phyloP scores from a whole-genome alignment of 2,888 invertebrate genomes.

The Tribolium freemani region DNA sequence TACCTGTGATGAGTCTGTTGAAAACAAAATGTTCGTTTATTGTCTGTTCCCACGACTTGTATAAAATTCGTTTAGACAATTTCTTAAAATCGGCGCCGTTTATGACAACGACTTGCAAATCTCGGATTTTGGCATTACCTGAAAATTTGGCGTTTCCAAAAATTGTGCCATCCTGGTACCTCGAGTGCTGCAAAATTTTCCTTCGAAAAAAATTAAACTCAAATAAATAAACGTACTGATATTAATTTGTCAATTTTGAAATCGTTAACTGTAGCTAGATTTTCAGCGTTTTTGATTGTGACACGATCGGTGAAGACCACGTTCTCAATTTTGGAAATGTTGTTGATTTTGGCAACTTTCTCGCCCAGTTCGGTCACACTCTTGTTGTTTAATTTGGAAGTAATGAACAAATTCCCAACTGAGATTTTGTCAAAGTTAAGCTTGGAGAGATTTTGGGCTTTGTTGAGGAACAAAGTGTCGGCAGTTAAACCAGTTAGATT shows the following conservation, averaged over 20 bases:
- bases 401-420: conserved; percentile 52
- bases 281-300: conserved; percentile 45
- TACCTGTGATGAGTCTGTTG: conserved; percentile 57
- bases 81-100: conserved; percentile 58
- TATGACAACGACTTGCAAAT: conserved; percentile 46
- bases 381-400: conserved; percentile 53
- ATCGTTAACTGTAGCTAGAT: conserved; percentile 54
- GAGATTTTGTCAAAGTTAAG: conserved; percentile 52
- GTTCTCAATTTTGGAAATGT: conserved; percentile 48
- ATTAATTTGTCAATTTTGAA: conserved; percentile 50
- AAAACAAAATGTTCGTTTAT: conserved; percentile 57
- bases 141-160: conserved; percentile 54
- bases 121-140: conserved; percentile 23
- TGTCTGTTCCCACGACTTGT: conserved; percentile 55
- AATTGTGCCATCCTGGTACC: conserved; percentile 41
- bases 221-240: conserved; percentile 41
- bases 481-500: conserved; percentile 49
- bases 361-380: conserved; percentile 52
- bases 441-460: background rate
- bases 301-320: conserved; percentile 55
- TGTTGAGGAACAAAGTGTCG: conserved; percentile 52
- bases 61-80: conserved; percentile 53
- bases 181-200: conserved; percentile 40
- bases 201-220: background rate
- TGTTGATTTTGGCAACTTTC: conserved; percentile 51